A percentile compares a stretch with the other conserved stretches of the same genome.
These are phyloP conservation scores for Gymnocephalus cernua DNA, from an alignment of 2,113 vertebrate species.

Conservation along the genomic window DNA sequence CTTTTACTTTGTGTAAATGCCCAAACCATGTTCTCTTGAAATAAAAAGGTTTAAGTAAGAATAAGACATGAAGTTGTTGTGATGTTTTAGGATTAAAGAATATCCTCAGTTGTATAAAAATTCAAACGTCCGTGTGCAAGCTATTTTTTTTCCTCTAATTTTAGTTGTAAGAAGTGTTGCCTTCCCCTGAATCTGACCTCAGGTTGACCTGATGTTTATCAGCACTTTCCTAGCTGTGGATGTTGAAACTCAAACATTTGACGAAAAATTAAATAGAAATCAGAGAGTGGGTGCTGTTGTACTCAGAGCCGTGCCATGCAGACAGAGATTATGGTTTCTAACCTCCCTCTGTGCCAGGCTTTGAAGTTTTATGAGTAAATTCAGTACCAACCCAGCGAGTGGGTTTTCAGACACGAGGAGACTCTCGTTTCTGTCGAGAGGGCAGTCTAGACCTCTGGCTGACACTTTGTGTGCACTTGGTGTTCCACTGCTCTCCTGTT, in stretches of 20 bases:
- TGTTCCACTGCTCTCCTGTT: conserved; percentile 58
- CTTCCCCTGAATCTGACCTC: conserved; percentile 40
- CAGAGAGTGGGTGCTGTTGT: conserved; percentile 50
- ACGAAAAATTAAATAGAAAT: conserved; percentile 55
- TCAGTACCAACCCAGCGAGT: conserved; percentile 70
- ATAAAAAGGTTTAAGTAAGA: not conserved
- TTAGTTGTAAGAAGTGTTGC: conserved; percentile 2
- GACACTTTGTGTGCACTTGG: conserved; percentile 41
- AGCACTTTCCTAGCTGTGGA: conserved; percentile 17
- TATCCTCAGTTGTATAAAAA: not conserved
- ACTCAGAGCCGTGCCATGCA: conserved; percentile 65
- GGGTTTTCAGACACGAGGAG: conserved; percentile 66
- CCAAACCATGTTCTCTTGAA: not conserved
- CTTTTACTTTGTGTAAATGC: not conserved
- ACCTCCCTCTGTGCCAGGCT: conserved; percentile 36
- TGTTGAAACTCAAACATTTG: conserved; percentile 10
- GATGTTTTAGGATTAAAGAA: conserved; percentile 9
- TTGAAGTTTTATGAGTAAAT: conserved; percentile 68
- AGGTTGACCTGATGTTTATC: conserved; percentile 34
- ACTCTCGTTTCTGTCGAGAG: conserved; percentile 64
- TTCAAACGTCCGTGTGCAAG: not conserved
- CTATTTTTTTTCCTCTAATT: not conserved
- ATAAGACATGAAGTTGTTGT: not conserved
- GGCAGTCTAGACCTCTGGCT: conserved; percentile 63
- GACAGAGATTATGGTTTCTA: conserved; percentile 61